Base-by-base conservation (phyloP, 2,113 vertebrate species). In the Ahaetulla prasina region DNA sequence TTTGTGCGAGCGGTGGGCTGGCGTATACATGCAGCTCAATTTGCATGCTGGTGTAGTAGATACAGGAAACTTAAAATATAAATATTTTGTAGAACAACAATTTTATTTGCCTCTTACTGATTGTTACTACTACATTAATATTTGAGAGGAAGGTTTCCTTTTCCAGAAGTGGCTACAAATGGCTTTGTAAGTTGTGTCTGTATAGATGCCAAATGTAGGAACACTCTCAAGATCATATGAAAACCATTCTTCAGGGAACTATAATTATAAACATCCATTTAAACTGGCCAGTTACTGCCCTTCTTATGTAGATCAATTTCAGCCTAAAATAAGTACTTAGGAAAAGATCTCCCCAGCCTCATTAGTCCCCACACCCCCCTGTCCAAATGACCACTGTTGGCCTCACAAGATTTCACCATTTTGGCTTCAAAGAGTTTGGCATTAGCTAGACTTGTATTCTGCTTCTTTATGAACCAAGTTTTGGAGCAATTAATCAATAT, bases 401-500 rank as follows among this genome's bases (percentile, higher is more conserved):
- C 80, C 50, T 43, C 53, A 54, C 39, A 54, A 88, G 53, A 88
- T 88, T 85, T n/a, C 9, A 0, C 52, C 20, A 10, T 55, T 53
- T 85, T 85, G 50, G 39, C 39, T 85, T 53, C 85, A 54, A 47
- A 25, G 80, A 27, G 45, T 57, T 30, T 47, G 10, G 4, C 16
- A 74, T 74, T 18, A 53, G 30, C 57, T 4, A 53, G 16, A 1
- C 18, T 0, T 3, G 22, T 74, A 23, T 60, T 22, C 9, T 49
- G 11, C 3, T 49, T 14, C 8, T 30, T 92, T 27, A 55, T 87
- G n/a, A 92, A 87, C 63, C 12, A 43, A 0, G n/a, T 43, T 2
- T 39, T 89, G 23, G 27, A 74, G 85, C 86, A 68, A 27, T 25
- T 6, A 57, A 54, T 8, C 94, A 94, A 92, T 89, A 91, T n/a